phyloP scores from a whole-genome alignment of 2,888 invertebrate species.

The Amblyteles armatorius region DNA sequence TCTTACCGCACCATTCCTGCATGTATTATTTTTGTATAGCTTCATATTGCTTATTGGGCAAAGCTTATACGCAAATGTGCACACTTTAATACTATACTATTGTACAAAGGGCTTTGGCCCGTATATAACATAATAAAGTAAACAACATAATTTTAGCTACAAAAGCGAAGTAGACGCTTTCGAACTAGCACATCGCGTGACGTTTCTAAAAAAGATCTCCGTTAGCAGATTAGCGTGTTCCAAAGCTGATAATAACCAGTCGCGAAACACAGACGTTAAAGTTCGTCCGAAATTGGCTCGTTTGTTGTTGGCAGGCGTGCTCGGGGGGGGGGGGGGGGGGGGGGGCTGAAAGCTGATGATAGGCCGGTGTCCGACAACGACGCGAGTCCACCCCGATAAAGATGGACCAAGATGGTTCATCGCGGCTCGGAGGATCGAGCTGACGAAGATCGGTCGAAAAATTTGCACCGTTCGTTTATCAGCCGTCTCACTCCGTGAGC shows the following conservation, averaged over 20 bases:
- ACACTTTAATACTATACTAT: too few species aligned
- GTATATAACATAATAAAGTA: neutral
- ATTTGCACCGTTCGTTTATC: slow-evolving; percentile 2
- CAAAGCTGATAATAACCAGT: neutral
- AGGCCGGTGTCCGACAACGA: slow-evolving; percentile 47
- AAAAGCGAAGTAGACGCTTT: neutral
- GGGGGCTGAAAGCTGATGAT: slow-evolving; percentile 45
- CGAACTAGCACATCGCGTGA: neutral
- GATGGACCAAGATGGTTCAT: slow-evolving; percentile 4
- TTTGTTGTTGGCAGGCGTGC: slow-evolving; percentile 8
- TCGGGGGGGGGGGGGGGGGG: neutral
- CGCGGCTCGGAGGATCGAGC: neutral
- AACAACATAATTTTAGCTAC: neutral
- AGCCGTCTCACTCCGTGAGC: slow-evolving; percentile 23
- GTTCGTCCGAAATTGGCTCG: slow-evolving; percentile 12
- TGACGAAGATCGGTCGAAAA: slow-evolving; percentile 12
- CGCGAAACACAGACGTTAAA: slow-evolving; percentile 21
- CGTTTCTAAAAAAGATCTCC: neutral
- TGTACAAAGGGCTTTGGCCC: too few species aligned
- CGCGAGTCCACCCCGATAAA: slow-evolving; percentile 38
- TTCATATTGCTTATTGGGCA: too few species aligned
- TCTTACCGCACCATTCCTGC: too few species aligned
- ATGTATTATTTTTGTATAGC: too few species aligned
- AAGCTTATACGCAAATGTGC: too few species aligned
- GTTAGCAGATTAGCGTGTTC: neutral